phyloP scores from a whole-genome alignment of 2,888 invertebrate species.

The Drosophila eohydei region DNA sequence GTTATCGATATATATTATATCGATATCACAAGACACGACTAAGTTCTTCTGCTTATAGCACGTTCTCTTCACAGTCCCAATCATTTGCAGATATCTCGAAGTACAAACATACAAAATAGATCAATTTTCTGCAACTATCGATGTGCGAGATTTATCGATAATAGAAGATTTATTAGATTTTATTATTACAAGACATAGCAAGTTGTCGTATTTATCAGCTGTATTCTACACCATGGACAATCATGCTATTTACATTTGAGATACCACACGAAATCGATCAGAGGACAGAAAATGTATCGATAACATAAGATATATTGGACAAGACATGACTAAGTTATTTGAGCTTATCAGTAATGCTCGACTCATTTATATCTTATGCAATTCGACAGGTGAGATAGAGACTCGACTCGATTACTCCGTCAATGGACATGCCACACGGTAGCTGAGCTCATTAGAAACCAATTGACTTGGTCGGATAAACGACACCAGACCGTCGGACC shows the following conservation, averaged over 20 bases:
- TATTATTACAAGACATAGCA: slow-evolving; percentile 3
- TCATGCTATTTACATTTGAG: slow-evolving; percentile 1
- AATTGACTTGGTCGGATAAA: slow-evolving; percentile 71
- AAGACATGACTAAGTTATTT: slow-evolving; percentile 28
- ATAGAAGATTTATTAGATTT: slow-evolving; percentile 4
- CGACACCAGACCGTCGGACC: slow-evolving; percentile 49
- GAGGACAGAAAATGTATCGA: background rate
- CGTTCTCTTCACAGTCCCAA: background rate
- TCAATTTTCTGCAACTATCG: background rate
- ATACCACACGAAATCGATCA: slow-evolving; percentile 3
- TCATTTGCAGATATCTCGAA: background rate
- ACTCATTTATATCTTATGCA: slow-evolving; percentile 14
- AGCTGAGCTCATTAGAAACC: slow-evolving; percentile 77
- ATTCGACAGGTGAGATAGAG: slow-evolving; percentile 9
- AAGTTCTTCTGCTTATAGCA: background rate
- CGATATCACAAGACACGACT: background rate
- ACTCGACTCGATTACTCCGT: slow-evolving; percentile 4
- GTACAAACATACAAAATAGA: slow-evolving; percentile 3
- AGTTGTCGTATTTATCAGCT: slow-evolving; percentile 4
- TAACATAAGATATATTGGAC: slow-evolving; percentile 12
- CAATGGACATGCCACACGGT: slow-evolving; percentile 35
- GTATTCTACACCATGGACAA: background rate
- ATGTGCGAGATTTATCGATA: slow-evolving; percentile 2
- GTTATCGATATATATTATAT: background rate
- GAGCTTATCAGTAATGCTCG: slow-evolving; percentile 15